Conservation (phyloP, 2,797 vertebrate genomes). For the Betta splendens region DNA sequence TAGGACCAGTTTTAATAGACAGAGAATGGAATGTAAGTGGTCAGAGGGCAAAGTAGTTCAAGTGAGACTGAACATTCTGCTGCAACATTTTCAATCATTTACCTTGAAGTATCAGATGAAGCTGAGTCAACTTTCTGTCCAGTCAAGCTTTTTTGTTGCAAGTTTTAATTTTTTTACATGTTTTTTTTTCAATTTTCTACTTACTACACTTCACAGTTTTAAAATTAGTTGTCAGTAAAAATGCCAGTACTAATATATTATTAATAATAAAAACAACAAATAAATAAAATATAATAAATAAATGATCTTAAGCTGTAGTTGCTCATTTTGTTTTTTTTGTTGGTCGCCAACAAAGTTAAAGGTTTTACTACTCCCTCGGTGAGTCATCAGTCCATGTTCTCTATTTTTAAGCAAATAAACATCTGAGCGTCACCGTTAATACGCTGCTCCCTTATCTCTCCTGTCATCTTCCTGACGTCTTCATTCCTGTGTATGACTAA, state of each 20-base stretch:
- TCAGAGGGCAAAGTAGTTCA: neutral
- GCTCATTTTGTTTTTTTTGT: too few relatives aligned
- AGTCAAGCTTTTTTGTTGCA: neutral
- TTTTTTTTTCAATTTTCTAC: neutral
- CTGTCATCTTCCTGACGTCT: constrained; percentile 35
- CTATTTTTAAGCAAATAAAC: constrained; percentile 47
- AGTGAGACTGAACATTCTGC: neutral
- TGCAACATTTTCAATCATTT: neutral
- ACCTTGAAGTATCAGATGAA: neutral
- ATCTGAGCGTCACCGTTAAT: constrained; percentile 49
- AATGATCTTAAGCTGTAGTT: too few relatives aligned
- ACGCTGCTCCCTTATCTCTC: constrained; percentile 53
- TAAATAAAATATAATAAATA: too few relatives aligned
- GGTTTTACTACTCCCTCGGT: constrained; percentile 21
- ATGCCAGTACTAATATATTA: too few relatives aligned
- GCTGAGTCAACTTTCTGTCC: constrained; percentile 3
- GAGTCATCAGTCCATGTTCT: constrained; percentile 41
- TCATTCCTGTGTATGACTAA: constrained; percentile 56
- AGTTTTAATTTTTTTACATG: too few relatives aligned
- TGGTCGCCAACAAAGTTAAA: too few relatives aligned
- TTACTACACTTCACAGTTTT: neutral
- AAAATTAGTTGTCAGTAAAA: too few relatives aligned
- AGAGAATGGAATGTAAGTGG: neutral
- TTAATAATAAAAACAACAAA: too few relatives aligned
- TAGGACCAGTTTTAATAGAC: neutral